These are phyloP conservation scores for Eupithecia vulgata DNA, from an alignment of 2,888 invertebrate species.

Conservation along the genomic window DNA sequence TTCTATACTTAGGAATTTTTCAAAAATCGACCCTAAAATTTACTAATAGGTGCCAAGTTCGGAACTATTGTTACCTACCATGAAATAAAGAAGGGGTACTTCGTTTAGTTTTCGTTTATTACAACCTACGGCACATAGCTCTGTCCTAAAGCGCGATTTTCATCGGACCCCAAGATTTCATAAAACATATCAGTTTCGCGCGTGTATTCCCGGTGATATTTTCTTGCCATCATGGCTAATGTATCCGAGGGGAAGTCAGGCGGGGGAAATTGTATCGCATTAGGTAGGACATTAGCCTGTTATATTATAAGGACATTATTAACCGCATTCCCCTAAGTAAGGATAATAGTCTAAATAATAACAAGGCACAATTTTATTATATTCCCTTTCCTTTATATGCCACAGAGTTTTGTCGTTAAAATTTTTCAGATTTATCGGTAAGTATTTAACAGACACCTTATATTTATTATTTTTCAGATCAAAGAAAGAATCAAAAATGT, in stretches of 20 bases:
- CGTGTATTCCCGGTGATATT: constrained; percentile 23
- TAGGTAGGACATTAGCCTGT: constrained; percentile 70
- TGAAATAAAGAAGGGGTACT: not conserved
- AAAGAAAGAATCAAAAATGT: not conserved
- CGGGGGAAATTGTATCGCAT: constrained; percentile 71
- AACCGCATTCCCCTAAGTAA: constrained; percentile 35
- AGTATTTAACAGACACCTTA: not conserved
- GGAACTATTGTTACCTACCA: too few species aligned
- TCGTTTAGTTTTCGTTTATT: not conserved
- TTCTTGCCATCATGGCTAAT: constrained; percentile 29
- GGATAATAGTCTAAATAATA: constrained; percentile 21
- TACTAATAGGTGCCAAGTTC: too few species aligned
- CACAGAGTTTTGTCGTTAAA: not conserved
- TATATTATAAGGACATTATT: constrained; percentile 65
- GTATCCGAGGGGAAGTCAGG: constrained; percentile 64
- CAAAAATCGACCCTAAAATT: too few species aligned
- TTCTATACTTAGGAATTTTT: too few species aligned
- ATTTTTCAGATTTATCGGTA: not conserved
- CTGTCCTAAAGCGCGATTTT: not conserved
- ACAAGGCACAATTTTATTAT: not conserved
- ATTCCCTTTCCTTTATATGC: not conserved
- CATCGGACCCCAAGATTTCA: not conserved
- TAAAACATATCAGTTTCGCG: constrained; percentile 11
- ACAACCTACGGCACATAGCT: not conserved
- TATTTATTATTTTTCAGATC: not conserved